phyloP scores from a whole-genome alignment of 1,140 invertebrate species.

The Drosophila pseudoananassae region DNA sequence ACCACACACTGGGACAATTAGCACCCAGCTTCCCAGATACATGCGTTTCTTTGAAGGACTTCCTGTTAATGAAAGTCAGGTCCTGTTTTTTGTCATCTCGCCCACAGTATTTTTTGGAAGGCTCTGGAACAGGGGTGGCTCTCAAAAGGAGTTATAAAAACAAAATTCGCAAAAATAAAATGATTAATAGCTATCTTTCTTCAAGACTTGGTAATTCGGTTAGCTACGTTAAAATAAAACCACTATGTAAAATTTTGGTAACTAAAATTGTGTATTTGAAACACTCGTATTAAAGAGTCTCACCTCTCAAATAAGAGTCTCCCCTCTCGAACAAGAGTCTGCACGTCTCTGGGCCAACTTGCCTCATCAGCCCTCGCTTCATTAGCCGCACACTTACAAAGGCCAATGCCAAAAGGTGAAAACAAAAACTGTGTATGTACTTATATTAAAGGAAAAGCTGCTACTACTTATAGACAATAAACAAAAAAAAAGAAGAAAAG shows the following conservation, averaged over 20 bases:
- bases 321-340: background rate
- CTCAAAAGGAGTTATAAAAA: background rate
- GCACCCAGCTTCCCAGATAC: conserved; percentile 40
- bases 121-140: background rate
- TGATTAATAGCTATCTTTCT: too few species aligned
- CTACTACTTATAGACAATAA: conserved; percentile 66
- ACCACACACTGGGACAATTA: conserved; percentile 54
- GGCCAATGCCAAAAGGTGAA: conserved; percentile 78
- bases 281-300: background rate
- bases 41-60: conserved; percentile 54
- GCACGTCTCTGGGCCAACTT: conserved; percentile 35
- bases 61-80: conserved; percentile 56
- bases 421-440: conserved; percentile 27
- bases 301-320: background rate
- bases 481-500: conserved; percentile 24
- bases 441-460: conserved; percentile 21
- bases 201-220: background rate
- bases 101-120: conserved; percentile 25
- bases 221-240: background rate
- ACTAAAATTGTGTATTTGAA: too few species aligned
- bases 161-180: too few species aligned
- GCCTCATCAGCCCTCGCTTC: conserved; percentile 70
- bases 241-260: too few species aligned
- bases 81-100: conserved; percentile 14
- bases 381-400: conserved; percentile 70